Percentiles rank a stretch among this genome's conserved stretches.
Conservation (phyloP, 2,797 vertebrate species). For the Aselliscus stoliczkanus region DNA sequence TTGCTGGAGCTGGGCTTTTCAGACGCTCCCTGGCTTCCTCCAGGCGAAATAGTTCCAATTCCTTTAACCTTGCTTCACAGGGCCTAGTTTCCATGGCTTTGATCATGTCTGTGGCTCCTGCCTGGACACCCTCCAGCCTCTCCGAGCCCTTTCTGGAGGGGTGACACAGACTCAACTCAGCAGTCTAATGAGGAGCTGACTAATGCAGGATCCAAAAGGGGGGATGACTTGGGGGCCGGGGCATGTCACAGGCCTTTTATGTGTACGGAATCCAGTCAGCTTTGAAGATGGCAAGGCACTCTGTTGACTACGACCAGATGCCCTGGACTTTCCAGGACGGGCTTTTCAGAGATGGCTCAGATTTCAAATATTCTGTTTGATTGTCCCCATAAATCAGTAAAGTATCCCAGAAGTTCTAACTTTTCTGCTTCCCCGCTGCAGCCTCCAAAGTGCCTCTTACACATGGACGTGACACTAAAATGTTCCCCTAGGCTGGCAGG, state of each 20-base stretch:
- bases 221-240: background rate
- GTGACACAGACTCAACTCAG: conserved; percentile 27
- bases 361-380: conserved; percentile 47
- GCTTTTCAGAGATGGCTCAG: conserved; percentile 37
- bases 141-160: background rate
- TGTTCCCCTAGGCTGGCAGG: background rate
- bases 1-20: background rate
- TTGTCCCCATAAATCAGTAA: conserved; percentile 30
- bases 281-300: conserved; percentile 45
- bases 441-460: background rate
- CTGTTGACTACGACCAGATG: conserved; percentile 60
- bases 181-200: conserved; percentile 41
- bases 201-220: fast-evolving
- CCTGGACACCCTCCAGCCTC: conserved; percentile 40
- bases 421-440: background rate
- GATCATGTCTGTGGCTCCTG: conserved; percentile 36
- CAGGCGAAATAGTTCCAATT: background rate
- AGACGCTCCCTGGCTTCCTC: background rate
- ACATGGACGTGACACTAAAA: background rate
- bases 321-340: background rate
- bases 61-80: conserved; percentile 14
- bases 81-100: conserved; percentile 17
- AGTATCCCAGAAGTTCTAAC: conserved; percentile 32
- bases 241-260: conserved; percentile 15
- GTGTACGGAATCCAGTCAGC: conserved; percentile 23